Percentiles rank a stretch among this genome's conserved stretches.
Evolutionary conservation across 2,113 vertebrate genomes (phyloP).

Genomic region (Bungarus multicinctus): DNA sequence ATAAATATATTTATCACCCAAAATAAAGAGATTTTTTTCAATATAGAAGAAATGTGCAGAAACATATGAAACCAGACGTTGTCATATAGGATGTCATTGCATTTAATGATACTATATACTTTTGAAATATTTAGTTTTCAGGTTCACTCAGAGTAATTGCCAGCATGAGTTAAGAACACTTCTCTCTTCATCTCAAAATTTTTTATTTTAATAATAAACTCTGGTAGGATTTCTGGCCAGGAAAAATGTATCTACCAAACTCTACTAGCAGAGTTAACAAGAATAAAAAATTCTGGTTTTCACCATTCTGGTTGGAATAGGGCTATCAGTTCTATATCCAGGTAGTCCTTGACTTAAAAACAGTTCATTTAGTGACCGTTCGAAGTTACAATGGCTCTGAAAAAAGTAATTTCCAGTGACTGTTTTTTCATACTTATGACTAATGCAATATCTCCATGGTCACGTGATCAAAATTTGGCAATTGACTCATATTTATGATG

Average conservation of each 20-base stretch:
- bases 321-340: neutral
- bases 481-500: neutral
- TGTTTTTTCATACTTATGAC: neutral
- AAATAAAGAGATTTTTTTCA: neutral
- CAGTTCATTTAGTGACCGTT: neutral
- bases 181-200: neutral
- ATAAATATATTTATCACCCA: neutral
- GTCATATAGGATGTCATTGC: neutral
- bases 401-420: too few species aligned
- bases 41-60: neutral
- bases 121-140: neutral
- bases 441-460: neutral
- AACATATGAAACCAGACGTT: neutral
- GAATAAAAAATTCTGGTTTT: neutral
- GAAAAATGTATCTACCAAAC: neutral
- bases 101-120: neutral
- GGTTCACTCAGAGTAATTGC: neutral
- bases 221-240: neutral
- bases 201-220: neutral
- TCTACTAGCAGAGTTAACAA: neutral
- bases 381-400: too few species aligned
- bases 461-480: neutral
- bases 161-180: neutral
- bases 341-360: neutral
- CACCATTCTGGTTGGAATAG: neutral